Base-by-base conservation (phyloP, 2,797 vertebrate species). In the Muscicapa striata region DNA sequence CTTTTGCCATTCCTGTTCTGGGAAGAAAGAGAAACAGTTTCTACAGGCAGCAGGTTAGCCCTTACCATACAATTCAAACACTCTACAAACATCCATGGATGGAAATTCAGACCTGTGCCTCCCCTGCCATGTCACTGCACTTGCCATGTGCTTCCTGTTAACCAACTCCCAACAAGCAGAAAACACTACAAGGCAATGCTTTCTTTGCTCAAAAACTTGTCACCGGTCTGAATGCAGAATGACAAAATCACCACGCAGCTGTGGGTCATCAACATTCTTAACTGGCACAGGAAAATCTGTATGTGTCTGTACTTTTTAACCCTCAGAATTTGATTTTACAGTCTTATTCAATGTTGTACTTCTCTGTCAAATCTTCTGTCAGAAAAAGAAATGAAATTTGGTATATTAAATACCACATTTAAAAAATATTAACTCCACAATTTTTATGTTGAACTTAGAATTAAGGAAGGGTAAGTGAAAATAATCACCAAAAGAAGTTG, bases 21-120 rank as follows among this genome's bases (percentile, higher is more conserved):
- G 22, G 69, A 84, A 49, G 46, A 63, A 43, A 54, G 24, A 36
- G 5, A 19, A 48, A 7, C 32, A 24, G 22, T 40, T 79, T 62
- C 46, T 30, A 43, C 55, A 76, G 51, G 79, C 63, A 94, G 78
- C 45, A 43, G 69, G 34, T 30, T 5, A 38, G 69, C 51, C 45
- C 10, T 30, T 26, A 6, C 0, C 36, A 34, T 5, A 61, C 9
- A 6, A 61, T n/a, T 48, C 32, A 11, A 2, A 51, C 4, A 0
- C 55, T 49, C 46, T 4, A n/a, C 36, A n/a, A 46, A 70, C 52
- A 30, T 0, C 12, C 4, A 5, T 0, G 20, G 10, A 46, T 13
- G 27, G 21, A 48, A 69, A 67, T 63, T 15, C 48, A 36, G 49
- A 27, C 12, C 32, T 45, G 1, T 10, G 46, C 38, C 52, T 67